phyloP scores from a whole-genome alignment of 1,140 invertebrate genomes.

The Plodia interpunctella region DNA sequence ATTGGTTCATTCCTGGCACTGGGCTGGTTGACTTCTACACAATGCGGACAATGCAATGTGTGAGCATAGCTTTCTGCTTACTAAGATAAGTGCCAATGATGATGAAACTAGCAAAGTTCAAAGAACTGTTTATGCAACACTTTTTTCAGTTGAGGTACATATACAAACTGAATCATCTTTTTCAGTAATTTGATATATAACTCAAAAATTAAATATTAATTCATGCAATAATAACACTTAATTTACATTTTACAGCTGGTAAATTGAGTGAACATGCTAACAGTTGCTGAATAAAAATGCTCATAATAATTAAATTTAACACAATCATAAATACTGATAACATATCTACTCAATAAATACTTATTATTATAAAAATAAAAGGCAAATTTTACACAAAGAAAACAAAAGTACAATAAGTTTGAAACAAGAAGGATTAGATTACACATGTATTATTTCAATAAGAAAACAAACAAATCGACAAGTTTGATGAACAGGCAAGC shows the following conservation, averaged over 20 bases:
- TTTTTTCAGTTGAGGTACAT: background rate
- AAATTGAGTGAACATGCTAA: too few relatives aligned
- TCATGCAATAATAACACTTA: too few relatives aligned
- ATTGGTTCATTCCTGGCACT: conserved; percentile 57
- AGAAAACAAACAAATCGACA: conserved; percentile 68
- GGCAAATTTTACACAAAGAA: background rate
- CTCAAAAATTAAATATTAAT: too few relatives aligned
- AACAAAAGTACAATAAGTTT: background rate
- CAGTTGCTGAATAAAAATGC: too few relatives aligned
- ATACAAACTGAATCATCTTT: background rate
- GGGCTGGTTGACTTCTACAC: conserved; percentile 54
- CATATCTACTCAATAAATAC: background rate
- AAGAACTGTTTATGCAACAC: conserved; percentile 19
- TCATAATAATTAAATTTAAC: too few relatives aligned
- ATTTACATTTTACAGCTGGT: too few relatives aligned
- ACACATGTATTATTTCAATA: conserved; percentile 42
- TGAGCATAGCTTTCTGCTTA: conserved; percentile 30
- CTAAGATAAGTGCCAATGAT: conserved; percentile 35
- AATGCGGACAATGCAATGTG: conserved; percentile 66
- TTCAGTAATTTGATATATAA: too few relatives aligned
- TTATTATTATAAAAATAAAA: background rate
- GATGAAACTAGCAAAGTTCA: conserved; percentile 25
- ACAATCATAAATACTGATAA: background rate
- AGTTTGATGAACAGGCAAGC: conserved; percentile 66
- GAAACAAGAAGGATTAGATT: background rate